These are phyloP conservation scores for Xiphias gladius DNA, from an alignment of 2,113 vertebrate species.

Conservation along the genomic window DNA sequence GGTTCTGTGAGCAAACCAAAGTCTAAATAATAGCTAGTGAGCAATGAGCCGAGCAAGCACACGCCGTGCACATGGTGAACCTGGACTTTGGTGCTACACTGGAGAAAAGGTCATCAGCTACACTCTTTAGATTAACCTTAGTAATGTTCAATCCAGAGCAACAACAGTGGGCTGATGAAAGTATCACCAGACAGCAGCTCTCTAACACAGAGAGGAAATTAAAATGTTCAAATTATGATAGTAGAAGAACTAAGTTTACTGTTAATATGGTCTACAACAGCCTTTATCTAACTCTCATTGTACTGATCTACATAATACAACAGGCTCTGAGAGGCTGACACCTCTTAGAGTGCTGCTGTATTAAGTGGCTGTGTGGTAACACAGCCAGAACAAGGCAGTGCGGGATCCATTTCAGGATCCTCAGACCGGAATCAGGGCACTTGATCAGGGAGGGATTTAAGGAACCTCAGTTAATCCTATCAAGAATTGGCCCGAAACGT, in stretches of 20 bases:
- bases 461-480: slow-evolving; percentile 32
- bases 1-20: too few relatives aligned
- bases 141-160: slow-evolving; percentile 1
- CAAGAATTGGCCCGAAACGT: slow-evolving; percentile 17
- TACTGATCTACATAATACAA: slow-evolving; percentile 9
- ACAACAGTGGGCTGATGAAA: not conserved
- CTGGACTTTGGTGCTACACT: slow-evolving; percentile 51
- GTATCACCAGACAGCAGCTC: not conserved
- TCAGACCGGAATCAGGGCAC: slow-evolving; percentile 37
- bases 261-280: not conserved
- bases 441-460: slow-evolving; percentile 45
- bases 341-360: not conserved
- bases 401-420: slow-evolving; percentile 41
- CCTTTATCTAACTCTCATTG: not conserved
- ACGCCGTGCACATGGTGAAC: slow-evolving; percentile 13
- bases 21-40: slow-evolving; percentile 8
- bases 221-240: not conserved
- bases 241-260: not conserved
- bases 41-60: not conserved
- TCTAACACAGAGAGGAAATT: not conserved
- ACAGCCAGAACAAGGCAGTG: not conserved
- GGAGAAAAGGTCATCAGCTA: not conserved
- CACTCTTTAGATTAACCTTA: not conserved
- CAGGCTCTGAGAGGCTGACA: slow-evolving; percentile 13
- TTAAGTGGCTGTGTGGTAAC: slow-evolving; percentile 38